A percentile compares a stretch with the other conserved stretches of the same genome.
These are phyloP conservation scores for Hippocampus abdominalis DNA, from an alignment of 2,113 vertebrate species.

Conservation along the genomic window DNA sequence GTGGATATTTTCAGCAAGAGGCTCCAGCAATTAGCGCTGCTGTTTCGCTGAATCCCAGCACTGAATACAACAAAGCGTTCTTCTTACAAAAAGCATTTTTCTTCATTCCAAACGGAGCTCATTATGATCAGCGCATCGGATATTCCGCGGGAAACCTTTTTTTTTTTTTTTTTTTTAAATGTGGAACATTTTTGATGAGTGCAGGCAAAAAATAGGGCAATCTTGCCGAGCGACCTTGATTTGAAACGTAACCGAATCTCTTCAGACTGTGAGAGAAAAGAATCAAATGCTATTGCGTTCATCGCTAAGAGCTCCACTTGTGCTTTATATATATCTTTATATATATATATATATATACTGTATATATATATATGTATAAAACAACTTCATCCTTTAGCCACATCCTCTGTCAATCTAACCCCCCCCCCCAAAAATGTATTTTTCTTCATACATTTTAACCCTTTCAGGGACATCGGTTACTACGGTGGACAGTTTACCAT, in stretches of 20 bases:
- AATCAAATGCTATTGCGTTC: slow-evolving; percentile 70
- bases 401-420: slow-evolving; percentile 43
- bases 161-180: slow-evolving; percentile 4
- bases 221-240: slow-evolving; percentile 66
- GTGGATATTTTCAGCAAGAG: background rate
- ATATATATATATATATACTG: too few species aligned
- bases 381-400: slow-evolving; percentile 44
- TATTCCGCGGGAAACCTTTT: slow-evolving; percentile 24
- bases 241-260: slow-evolving; percentile 62
- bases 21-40: background rate
- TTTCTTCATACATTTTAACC: slow-evolving; percentile 38
- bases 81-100: slow-evolving; percentile 12
- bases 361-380: background rate
- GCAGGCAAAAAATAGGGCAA: slow-evolving; percentile 61
- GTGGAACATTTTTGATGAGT: slow-evolving; percentile 68
- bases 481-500: too few species aligned
- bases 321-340: slow-evolving; percentile 1
- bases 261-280: slow-evolving; percentile 43
- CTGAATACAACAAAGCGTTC: slow-evolving; percentile 30
- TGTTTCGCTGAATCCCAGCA: slow-evolving; percentile 12
- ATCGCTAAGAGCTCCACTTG: slow-evolving; percentile 56
- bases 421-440: slow-evolving; percentile 35
- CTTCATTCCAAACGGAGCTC: slow-evolving; percentile 40
- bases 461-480: too few species aligned
- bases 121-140: slow-evolving; percentile 41